A percentile compares a stretch with the other conserved stretches of the same genome.
Evolutionary conservation across 64 coral and sea anemone genomes (phyloP).

Genomic region (Catalaphyllia jardinei): DNA sequence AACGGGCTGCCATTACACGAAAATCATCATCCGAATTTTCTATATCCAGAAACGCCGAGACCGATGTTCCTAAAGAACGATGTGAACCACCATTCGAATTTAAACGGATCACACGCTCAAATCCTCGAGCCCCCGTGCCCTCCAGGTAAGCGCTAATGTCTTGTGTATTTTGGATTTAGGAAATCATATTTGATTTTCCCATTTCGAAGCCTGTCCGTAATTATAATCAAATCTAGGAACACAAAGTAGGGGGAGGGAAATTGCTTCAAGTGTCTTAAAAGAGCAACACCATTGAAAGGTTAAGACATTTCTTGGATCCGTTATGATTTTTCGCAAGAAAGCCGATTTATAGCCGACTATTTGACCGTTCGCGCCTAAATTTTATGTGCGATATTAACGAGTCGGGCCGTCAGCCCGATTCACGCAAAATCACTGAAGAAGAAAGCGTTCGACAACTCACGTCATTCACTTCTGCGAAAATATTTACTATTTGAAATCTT

Average conservation of each 20-base stretch:
- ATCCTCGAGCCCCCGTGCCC: conserved; percentile 86
- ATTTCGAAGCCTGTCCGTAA: conserved; percentile 85
- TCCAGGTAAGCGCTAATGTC: conserved; percentile 66
- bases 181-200: conserved; percentile 90
- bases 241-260: conserved; percentile 99
- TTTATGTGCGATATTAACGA: conserved; percentile 47
- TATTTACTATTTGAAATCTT: conserved; percentile 99
- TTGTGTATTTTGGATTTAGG: conserved; percentile 88
- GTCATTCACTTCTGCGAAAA: conserved; percentile 95
- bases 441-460: conserved; percentile 79
- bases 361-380: conserved; percentile 65
- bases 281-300: conserved; percentile 99
- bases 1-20: conserved; percentile 80
- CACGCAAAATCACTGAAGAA: conserved; percentile 72
- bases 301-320: conserved; percentile 95
- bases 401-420: conserved; percentile 56
- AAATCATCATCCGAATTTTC: conserved; percentile 71
- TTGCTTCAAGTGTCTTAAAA: conserved; percentile 99
- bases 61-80: conserved; percentile 78
- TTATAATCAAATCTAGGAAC: conserved; percentile 98
- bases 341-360: conserved; percentile 50
- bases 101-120: conserved; percentile 57
- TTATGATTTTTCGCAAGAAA: conserved; percentile 77
- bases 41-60: conserved; percentile 82
- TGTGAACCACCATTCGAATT: conserved; percentile 39